These are phyloP conservation scores for Pseudorhombus dupliciocellatus DNA, from an alignment of 2,113 vertebrate species.

Conservation along the genomic window DNA sequence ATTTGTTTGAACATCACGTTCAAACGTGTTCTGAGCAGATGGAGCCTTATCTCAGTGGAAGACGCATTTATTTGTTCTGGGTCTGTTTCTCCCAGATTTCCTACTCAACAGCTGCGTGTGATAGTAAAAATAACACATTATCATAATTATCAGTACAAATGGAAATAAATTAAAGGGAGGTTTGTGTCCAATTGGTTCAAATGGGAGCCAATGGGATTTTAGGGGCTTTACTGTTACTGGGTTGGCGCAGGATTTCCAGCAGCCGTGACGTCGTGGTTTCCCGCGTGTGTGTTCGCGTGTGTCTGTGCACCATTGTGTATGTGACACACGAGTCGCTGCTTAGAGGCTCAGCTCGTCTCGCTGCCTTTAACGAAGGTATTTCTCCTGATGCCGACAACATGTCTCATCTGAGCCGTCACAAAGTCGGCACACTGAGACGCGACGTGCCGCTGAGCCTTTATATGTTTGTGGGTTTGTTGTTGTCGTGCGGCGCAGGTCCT, in stretches of 20 bases:
- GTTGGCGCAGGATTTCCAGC: constrained; percentile 1
- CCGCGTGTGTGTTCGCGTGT: not conserved
- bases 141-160: not conserved
- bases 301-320: constrained; percentile 6
- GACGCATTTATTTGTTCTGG: not conserved
- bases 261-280: not conserved
- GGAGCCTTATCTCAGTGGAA: not conserved
- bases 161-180: not conserved
- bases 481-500: not conserved
- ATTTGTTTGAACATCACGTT: not conserved
- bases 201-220: not conserved
- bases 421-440: constrained; percentile 8
- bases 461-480: constrained; percentile 19
- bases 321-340: not conserved
- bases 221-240: not conserved
- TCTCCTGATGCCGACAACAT: constrained; percentile 23
- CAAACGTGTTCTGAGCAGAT: not conserved
- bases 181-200: not conserved
- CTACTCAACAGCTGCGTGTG: not conserved
- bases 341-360: constrained; percentile 18
- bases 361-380: constrained; percentile 9
- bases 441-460: constrained; percentile 2
- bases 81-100: not conserved
- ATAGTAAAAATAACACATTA: not conserved
- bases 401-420: constrained; percentile 36